Conservation (phyloP, 2,113 vertebrate genomes). For the Poeciliopsis prolifica region DNA sequence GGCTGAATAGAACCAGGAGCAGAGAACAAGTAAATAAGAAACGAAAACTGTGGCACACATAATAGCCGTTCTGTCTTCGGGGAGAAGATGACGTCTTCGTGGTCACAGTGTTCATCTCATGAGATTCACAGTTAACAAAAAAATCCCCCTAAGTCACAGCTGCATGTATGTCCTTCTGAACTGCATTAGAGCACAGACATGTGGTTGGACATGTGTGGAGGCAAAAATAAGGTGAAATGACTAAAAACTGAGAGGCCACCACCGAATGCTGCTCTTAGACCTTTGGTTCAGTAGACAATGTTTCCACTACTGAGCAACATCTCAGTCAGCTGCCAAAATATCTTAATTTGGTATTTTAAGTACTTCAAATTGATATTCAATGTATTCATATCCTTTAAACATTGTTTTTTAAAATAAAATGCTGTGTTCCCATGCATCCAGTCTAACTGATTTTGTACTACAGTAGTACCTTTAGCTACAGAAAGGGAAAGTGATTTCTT, state of each 20-base stretch:
- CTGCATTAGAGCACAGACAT: conserved; percentile 21
- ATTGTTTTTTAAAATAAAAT: no score
- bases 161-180: neutral
- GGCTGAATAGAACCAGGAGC: conserved; percentile 16
- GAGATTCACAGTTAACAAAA: neutral
- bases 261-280: neutral
- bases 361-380: no score
- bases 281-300: conserved; percentile 9
- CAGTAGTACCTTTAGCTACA: no score
- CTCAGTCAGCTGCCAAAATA: neutral
- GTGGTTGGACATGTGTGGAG: conserved; percentile 23
- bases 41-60: neutral
- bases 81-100: conserved; percentile 2
- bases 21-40: conserved; percentile 16
- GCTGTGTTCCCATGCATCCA: no score
- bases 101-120: neutral
- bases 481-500: no score
- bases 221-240: no score
- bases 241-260: conserved; percentile 8
- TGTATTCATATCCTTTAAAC: no score
- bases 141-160: no score
- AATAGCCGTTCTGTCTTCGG: neutral
- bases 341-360: neutral
- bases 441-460: no score
- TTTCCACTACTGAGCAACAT: conserved; percentile 6